Evolutionary conservation across 2,888 invertebrate species (phyloP).

Genomic region (Boloria selene): DNA sequence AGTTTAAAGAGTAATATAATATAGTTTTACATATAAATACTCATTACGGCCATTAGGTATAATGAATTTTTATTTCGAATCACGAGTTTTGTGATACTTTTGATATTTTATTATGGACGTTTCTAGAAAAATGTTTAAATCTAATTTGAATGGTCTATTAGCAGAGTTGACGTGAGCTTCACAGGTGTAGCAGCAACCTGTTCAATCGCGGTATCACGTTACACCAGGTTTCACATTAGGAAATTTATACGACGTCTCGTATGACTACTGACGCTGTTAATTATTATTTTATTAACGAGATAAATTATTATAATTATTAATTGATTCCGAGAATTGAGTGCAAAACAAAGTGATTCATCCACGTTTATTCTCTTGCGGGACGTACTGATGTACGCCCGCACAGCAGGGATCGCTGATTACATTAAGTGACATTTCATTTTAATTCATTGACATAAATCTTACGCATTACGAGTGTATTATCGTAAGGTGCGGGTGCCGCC

Average conservation of each 20-base stretch:
- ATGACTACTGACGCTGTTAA: constrained; percentile 75
- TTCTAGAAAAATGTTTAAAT: constrained; percentile 58
- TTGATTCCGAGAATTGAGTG: constrained; percentile 73
- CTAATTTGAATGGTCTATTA: constrained; percentile 67
- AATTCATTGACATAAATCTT: constrained; percentile 72
- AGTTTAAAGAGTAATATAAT: no score
- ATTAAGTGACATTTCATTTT: constrained; percentile 79
- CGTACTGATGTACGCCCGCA: constrained; percentile 59
- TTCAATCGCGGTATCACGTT: constrained; percentile 68
- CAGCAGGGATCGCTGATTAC: constrained; percentile 71
- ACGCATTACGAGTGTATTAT: constrained; percentile 65
- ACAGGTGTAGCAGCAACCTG: constrained; percentile 73
- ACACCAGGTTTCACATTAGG: constrained; percentile 81
- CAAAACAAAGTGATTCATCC: constrained; percentile 80
- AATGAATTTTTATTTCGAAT: neutral
- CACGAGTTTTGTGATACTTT: constrained; percentile 37
- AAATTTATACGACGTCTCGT: constrained; percentile 79
- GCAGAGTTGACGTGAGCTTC: constrained; percentile 62
- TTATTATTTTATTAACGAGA: constrained; percentile 77
- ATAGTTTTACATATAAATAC: no score
- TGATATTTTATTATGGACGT: constrained; percentile 47
- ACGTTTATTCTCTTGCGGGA: constrained; percentile 56
- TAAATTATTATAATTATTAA: constrained; percentile 77
- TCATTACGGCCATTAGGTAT: no score
- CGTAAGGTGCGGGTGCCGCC: constrained; percentile 61